These are phyloP conservation scores for Tromatobia lineatoria DNA, from an alignment of 2,888 invertebrate genomes.

Conservation along the genomic window DNA sequence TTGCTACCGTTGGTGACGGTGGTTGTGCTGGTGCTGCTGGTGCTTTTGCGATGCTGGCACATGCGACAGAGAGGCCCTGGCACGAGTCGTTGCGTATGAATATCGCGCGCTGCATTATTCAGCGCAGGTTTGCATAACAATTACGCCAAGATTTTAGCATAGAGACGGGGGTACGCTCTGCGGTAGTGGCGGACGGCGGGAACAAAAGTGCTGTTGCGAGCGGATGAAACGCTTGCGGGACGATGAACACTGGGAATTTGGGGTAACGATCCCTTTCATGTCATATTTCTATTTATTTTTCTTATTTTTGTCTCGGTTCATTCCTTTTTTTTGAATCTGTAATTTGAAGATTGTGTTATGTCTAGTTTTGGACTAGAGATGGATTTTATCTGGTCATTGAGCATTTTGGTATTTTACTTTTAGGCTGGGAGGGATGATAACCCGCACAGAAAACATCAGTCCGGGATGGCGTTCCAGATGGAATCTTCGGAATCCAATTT, in stretches of 20 bases:
- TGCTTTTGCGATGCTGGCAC: slow-evolving; percentile 58
- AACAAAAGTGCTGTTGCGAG: slow-evolving; percentile 63
- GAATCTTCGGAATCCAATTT: too few species aligned
- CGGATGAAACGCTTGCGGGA: slow-evolving; percentile 55
- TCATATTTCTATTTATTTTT: slow-evolving; percentile 33
- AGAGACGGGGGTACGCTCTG: slow-evolving; percentile 58
- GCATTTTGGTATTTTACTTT: too few species aligned
- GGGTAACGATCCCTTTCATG: slow-evolving; percentile 44
- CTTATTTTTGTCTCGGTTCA: neutral
- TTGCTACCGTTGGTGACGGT: slow-evolving; percentile 22
- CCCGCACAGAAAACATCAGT: too few species aligned
- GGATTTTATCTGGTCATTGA: too few species aligned
- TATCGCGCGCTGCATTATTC: slow-evolving; percentile 79
- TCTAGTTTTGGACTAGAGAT: neutral
- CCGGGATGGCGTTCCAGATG: too few species aligned
- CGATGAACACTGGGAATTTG: slow-evolving; percentile 62
- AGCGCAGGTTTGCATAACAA: slow-evolving; percentile 79
- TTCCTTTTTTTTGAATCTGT: neutral
- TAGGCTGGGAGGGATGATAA: too few species aligned
- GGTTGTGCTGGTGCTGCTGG: slow-evolving; percentile 32
- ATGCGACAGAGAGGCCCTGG: slow-evolving; percentile 55
- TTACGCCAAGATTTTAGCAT: slow-evolving; percentile 78
- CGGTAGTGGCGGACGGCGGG: slow-evolving; percentile 21
- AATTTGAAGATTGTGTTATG: neutral
- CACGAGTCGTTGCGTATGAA: slow-evolving; percentile 76